Base-by-base conservation (phyloP, 2,113 vertebrate species). In the Brachionichthys hirsutus region DNA sequence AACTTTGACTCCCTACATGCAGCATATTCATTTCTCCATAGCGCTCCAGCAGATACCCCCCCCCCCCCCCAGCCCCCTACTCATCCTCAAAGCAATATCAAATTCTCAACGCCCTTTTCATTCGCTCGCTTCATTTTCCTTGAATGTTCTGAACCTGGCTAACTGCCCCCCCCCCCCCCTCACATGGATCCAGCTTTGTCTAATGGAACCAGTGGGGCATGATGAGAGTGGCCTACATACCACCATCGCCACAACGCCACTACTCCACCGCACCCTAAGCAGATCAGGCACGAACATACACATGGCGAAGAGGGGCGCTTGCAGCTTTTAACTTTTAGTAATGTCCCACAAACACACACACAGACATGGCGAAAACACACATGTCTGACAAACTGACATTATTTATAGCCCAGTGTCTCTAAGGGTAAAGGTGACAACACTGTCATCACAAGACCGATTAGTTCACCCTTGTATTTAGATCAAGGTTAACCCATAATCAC, bases 221-320 rank as follows among this genome's bases (percentile, higher is more conserved):
- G 75, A 85, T 78, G 82, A 61, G 66, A 83, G 50, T 62, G 85
- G 70, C 88, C 86, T 86, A 88, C 78, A 87, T 88, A 84, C 77
- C 49, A 19, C 14, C 61, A 22, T 36, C 48, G 18, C 45, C 53
- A 41, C 42, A 42, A 17, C 60, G 14, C 73, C 38, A 51, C 20
- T 54, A 51, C 20, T 54, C 15, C 51, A 46, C 45, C 54, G 30
- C 34, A 54, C 54, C 18, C 9, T 30, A 3, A 19, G 22, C 57
- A 60, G 41, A 62, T 65, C 74, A 81, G 22, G 70, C 53, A 52
- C 58, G 62, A 38, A 54, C 20, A 35, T 67, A 62, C 40, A 58
- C 53, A 55, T 17, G 61, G 10, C 5, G 45, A 63, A 38, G 14
- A 36, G 19, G 52, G 65, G 58, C 67, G 64, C 17, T 59, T 38